These are phyloP conservation scores for Neuroterus valhalla DNA, from an alignment of 1,140 invertebrate genomes.

Conservation along the genomic window DNA sequence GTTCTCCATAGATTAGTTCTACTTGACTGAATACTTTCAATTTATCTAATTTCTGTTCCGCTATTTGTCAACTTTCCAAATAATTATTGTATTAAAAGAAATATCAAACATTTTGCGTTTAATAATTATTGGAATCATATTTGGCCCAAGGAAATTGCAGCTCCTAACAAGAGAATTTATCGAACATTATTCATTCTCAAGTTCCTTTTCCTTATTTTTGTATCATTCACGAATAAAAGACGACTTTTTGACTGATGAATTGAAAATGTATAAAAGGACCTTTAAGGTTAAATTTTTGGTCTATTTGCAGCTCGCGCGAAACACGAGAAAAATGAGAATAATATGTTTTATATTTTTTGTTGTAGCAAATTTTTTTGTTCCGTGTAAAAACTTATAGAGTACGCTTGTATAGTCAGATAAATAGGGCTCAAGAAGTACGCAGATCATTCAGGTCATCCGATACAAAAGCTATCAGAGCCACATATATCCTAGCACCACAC, in stretches of 20 bases:
- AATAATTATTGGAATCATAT: no score
- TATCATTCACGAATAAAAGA: background rate
- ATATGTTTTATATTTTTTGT: background rate
- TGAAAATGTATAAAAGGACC: background rate
- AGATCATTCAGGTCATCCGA: constrained; percentile 26
- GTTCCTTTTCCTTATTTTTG: background rate
- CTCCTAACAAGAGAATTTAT: background rate
- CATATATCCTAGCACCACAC: background rate
- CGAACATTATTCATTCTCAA: background rate
- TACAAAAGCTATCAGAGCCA: constrained; percentile 38
- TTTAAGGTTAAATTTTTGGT: background rate
- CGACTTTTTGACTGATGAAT: background rate
- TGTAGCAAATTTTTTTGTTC: background rate
- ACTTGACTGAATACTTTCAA: no score
- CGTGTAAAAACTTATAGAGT: constrained; percentile 36
- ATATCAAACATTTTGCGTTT: no score
- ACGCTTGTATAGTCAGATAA: constrained; percentile 31
- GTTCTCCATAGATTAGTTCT: no score
- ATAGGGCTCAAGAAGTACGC: constrained; percentile 32
- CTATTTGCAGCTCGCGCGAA: background rate
- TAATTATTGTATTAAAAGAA: no score
- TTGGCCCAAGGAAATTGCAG: no score
- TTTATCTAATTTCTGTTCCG: no score
- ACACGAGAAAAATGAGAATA: background rate
- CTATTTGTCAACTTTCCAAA: no score